These are phyloP conservation scores for Kryptopterus vitreolus DNA, from an alignment of 2,797 vertebrate genomes.

Conservation along the genomic window DNA sequence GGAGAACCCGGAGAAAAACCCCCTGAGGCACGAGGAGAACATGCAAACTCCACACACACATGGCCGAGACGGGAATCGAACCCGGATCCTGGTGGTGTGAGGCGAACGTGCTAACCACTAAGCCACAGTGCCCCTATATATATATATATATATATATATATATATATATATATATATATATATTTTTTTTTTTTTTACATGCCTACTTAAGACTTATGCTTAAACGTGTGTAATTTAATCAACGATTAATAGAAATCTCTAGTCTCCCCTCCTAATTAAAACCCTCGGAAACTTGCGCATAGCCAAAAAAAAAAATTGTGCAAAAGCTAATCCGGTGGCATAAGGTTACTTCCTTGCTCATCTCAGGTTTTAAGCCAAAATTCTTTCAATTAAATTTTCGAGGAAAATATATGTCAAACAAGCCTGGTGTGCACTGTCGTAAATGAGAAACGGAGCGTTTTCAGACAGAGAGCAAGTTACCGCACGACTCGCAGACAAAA, in stretches of 20 bases:
- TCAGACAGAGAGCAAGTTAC: slow-evolving; percentile 16
- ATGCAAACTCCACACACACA: too few relatives aligned
- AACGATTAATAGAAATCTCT: not conserved
- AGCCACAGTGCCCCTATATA: too few relatives aligned
- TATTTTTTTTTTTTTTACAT: not conserved
- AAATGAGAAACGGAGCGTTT: slow-evolving; percentile 2
- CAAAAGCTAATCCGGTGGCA: not conserved
- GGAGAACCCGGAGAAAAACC: too few relatives aligned
- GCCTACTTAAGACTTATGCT: not conserved
- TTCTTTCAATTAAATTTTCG: not conserved
- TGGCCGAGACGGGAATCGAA: too few relatives aligned
- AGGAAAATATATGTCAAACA: slow-evolving; percentile 6
- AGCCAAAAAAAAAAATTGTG: not conserved
- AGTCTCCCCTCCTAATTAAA: not conserved
- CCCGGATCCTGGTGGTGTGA: too few relatives aligned
- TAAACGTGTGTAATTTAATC: not conserved
- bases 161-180: too few relatives aligned
- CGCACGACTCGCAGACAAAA: slow-evolving; percentile 13
- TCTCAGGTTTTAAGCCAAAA: not conserved
- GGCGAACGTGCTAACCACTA: too few relatives aligned
- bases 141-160: too few relatives aligned
- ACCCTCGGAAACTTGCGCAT: not conserved
- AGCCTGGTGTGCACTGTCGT: not conserved
- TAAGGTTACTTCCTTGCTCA: not conserved
- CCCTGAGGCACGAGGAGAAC: too few relatives aligned